A percentile compares a stretch with the other conserved stretches of the same genome.
Evolutionary conservation across 1,140 invertebrate species (phyloP).

Genomic region (Potamilus streckersoni): DNA sequence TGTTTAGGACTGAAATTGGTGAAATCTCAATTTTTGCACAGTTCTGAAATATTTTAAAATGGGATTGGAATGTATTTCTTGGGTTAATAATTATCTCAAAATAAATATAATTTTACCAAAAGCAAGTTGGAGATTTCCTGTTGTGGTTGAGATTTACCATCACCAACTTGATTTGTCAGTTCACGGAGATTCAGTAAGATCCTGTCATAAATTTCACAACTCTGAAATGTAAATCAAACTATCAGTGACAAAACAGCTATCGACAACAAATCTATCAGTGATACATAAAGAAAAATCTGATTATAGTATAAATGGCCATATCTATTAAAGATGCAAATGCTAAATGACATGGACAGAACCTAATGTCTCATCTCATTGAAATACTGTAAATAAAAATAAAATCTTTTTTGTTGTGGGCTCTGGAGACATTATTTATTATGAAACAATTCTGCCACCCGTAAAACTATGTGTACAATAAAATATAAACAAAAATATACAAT

Average conservation of each 20-base stretch:
- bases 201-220: neutral
- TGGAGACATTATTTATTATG: no score
- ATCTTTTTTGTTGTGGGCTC: no score
- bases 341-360: neutral
- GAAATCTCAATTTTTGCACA: no score
- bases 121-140: neutral
- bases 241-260: neutral
- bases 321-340: neutral
- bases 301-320: conserved; percentile 1
- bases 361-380: no score
- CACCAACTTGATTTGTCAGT: neutral
- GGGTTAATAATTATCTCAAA: neutral
- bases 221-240: neutral
- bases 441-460: no score
- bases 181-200: neutral
- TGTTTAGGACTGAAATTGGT: no score
- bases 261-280: neutral
- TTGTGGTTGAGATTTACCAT: no score
- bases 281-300: neutral
- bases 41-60: no score
- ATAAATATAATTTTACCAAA: neutral
- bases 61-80: neutral
- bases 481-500: no score
- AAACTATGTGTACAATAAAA: no score
- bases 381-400: no score